Evolutionary conservation across 2,888 invertebrate genomes (phyloP), one percentile per base, ranked within the genome.

Genomic region (Eutolmus rufibarbis): DNA sequence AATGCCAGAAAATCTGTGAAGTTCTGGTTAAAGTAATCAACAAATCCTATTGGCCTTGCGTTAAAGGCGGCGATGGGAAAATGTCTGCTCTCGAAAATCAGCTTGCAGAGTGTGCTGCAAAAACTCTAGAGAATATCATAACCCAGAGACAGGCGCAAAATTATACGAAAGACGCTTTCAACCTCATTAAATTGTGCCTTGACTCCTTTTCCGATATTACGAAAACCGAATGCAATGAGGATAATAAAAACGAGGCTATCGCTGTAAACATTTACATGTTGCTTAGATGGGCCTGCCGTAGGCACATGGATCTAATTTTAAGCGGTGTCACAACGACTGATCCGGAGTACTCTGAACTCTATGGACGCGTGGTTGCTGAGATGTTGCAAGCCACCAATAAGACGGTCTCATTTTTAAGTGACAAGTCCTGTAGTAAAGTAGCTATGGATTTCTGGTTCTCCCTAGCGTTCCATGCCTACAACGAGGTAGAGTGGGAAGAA

Each of bases 221-320:
- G 16, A 93, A 94, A 89, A 91, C 91, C 78, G 94, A 94, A 89
- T 93, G 92, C 92, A 92, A 91, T 87, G 91, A 92, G 9, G 92
- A 93, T 79, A 92, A 93, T 88, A 91, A 92, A 77, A 92, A 93
- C 89, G 92, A 92, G 87, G 97, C 97, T 90, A 93, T 96, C 57
- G 93, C 96, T 19, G 94, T 95, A 0, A 94, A 94, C 79, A 92
- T 96, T 82, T 95, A 96, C 90, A n/a, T n/a, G n/a, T n/a, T n/a
- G n/a, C n/a, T n/a, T n/a, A n/a, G n/a, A n/a, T n/a, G n/a, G n/a
- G n/a, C n/a, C n/a, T n/a, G n/a, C n/a, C n/a, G n/a, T n/a, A n/a
- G n/a, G n/a, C n/a, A n/a, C n/a, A n/a, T n/a, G n/a, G n/a, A n/a
- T n/a, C n/a, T n/a, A n/a, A n/a, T n/a, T n/a, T n/a, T n/a, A n/a